Evolutionary conservation across 2,113 vertebrate genomes (phyloP).

Genomic region (Peucedramus taeniatus): DNA sequence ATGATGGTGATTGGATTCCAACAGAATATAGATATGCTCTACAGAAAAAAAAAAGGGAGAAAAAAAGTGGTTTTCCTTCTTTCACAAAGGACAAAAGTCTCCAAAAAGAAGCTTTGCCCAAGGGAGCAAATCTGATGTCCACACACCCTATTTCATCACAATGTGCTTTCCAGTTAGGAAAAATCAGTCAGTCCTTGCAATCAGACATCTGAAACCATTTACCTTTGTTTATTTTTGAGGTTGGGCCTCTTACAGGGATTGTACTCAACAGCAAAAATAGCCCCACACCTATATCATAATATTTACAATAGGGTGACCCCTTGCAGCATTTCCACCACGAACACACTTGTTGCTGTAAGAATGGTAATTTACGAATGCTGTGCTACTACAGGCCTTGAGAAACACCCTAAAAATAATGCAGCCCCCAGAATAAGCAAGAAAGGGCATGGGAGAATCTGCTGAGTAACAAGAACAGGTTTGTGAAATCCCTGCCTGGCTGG

Average conservation of each 20-base stretch:
- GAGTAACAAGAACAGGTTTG: not conserved
- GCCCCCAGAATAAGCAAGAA: not conserved
- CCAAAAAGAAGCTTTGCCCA: not conserved
- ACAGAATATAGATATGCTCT: not conserved
- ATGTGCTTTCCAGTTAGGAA: not conserved
- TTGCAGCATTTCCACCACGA: accelerated
- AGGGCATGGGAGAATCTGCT: not conserved
- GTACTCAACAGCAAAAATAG: not conserved
- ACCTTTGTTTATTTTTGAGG: constrained; percentile 47
- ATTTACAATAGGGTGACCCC: not conserved
- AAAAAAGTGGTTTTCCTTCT: not conserved
- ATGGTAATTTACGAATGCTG: not conserved
- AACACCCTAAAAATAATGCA: not conserved
- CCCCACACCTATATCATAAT: not conserved
- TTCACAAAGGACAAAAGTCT: not conserved
- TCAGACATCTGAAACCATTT: constrained; percentile 33
- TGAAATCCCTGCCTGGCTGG: not conserved
- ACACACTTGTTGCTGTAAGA: not conserved
- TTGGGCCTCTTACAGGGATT: not conserved
- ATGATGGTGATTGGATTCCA: not conserved
- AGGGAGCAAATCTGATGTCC: not conserved
- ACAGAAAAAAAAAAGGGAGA: accelerated
- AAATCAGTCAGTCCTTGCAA: not conserved
- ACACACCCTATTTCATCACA: not conserved
- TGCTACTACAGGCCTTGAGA: not conserved